phyloP scores from a whole-genome alignment of 2,113 vertebrate genomes.

The Prinia subflava region DNA sequence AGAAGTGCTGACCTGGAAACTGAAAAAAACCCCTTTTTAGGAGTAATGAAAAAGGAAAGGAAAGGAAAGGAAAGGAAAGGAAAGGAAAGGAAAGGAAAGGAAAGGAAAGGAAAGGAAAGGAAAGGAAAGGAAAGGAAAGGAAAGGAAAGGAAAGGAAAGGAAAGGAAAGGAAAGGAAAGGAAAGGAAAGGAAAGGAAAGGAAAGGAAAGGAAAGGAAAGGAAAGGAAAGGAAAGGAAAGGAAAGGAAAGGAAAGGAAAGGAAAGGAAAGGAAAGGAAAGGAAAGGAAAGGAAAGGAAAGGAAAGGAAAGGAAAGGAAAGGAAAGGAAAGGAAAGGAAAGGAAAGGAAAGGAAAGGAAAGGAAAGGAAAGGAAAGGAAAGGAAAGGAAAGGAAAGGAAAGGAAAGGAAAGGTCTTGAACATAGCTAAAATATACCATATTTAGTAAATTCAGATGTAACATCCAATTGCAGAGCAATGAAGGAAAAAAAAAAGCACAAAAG shows the following conservation, averaged over 20 bases:
- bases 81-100: no score
- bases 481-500: neutral
- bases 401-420: neutral
- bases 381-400: no score
- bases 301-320: neutral
- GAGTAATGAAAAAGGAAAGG: neutral
- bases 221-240: neutral
- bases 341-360: neutral
- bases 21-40: neutral
- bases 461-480: neutral
- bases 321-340: neutral
- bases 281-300: neutral
- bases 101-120: no score
- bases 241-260: neutral
- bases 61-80: neutral
- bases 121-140: neutral
- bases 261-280: neutral
- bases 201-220: neutral
- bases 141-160: neutral
- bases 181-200: neutral
- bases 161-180: neutral
- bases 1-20: neutral
- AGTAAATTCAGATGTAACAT: neutral
- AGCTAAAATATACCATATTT: neutral
- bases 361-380: neutral